Conservation (phyloP, 2,797 vertebrate species). For the Crenichthys baileyi region DNA sequence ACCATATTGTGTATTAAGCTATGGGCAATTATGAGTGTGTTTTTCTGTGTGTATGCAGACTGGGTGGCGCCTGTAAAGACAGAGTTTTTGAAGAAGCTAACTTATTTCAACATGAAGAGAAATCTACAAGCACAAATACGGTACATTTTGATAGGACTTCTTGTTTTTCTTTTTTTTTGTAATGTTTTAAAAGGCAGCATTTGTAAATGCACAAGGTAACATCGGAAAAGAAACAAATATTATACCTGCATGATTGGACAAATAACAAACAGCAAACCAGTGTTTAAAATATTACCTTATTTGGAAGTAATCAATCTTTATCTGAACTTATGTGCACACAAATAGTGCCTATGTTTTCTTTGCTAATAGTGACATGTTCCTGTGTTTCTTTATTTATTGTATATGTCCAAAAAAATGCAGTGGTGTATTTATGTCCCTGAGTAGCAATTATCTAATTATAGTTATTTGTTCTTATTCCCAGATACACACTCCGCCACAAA, state of each 20-base stretch:
- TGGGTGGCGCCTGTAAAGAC: slow-evolving; percentile 80
- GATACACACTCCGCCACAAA: slow-evolving; percentile 72
- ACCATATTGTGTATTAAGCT: neutral
- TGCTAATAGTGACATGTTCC: neutral
- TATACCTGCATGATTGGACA: neutral
- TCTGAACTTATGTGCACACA: neutral
- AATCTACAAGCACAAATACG: slow-evolving; percentile 83
- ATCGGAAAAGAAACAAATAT: neutral
- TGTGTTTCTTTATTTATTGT: neutral
- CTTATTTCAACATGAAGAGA: slow-evolving; percentile 81
- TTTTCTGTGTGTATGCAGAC: slow-evolving; percentile 53
- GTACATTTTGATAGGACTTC: slow-evolving; percentile 38
- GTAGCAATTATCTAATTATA: neutral
- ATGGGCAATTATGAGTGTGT: neutral
- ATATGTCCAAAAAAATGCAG: neutral
- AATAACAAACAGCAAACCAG: neutral
- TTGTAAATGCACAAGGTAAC: neutral
- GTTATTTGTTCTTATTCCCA: slow-evolving; percentile 23
- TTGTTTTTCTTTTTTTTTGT: neutral
- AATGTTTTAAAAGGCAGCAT: neutral
- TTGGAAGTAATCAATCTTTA: neutral
- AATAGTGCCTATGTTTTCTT: neutral
- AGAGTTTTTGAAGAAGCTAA: slow-evolving; percentile 84
- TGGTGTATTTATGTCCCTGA: neutral
- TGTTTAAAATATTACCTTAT: neutral